Evolutionary conservation across 2,888 invertebrate species (phyloP).

Genomic region (Mythimna pallens): DNA sequence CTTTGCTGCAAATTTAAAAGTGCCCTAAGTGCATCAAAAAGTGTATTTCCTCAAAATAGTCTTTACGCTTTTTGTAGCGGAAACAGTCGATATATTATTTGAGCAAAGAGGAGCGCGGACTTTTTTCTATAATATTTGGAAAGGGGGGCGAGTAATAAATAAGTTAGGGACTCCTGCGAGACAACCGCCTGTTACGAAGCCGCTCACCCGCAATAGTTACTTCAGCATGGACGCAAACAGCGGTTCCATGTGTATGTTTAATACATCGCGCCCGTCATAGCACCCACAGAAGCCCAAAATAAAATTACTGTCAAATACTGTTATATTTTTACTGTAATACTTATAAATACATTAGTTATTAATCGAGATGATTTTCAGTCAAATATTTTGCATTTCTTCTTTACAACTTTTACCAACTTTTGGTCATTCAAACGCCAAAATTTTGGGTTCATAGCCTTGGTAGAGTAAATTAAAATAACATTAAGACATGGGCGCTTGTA

Average conservation of each 20-base stretch:
- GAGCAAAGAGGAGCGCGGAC: too few relatives aligned
- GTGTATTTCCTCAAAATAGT: too few relatives aligned
- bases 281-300: background rate
- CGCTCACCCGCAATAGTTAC: too few relatives aligned
- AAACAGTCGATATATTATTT: too few relatives aligned
- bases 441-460: conserved; percentile 56
- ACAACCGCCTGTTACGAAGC: too few relatives aligned
- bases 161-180: background rate
- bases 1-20: too few relatives aligned
- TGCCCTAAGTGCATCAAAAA: too few relatives aligned
- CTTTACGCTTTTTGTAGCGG: too few relatives aligned
- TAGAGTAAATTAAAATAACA: conserved; percentile 30
- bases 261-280: background rate
- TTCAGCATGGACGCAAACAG: background rate
- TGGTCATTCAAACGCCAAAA: conserved; percentile 35
- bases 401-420: background rate
- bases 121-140: too few relatives aligned
- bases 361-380: conserved; percentile 36
- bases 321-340: conserved; percentile 32
- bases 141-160: too few relatives aligned
- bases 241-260: background rate
- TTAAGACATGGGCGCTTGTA: conserved; percentile 8
- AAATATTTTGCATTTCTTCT: conserved; percentile 1
- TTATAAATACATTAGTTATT: conserved; percentile 40
- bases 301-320: conserved; percentile 33